A percentile compares a stretch with the other conserved stretches of the same genome.
These are phyloP conservation scores for Pomacea canaliculata DNA, from an alignment of 2,888 invertebrate species.

Conservation along the genomic window DNA sequence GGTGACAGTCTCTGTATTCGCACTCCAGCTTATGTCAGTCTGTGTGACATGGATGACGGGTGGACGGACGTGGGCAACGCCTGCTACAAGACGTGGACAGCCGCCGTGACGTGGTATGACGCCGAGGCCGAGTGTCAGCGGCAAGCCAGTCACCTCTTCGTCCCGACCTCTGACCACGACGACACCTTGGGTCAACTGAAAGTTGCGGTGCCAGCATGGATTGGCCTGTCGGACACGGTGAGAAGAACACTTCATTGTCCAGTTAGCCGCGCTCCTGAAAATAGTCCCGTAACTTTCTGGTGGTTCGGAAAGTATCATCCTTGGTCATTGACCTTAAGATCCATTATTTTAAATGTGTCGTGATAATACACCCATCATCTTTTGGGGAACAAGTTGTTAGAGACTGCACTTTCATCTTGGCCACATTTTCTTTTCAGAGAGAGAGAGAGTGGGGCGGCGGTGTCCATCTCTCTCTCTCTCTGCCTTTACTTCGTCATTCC, in stretches of 20 bases:
- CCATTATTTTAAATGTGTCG: too few species aligned
- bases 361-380: too few species aligned
- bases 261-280: not conserved
- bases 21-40: constrained; percentile 41
- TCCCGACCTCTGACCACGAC: constrained; percentile 2
- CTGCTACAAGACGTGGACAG: constrained; percentile 45
- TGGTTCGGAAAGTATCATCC: too few species aligned
- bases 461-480: too few species aligned
- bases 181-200: constrained; percentile 27
- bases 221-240: constrained; percentile 52
- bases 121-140: constrained; percentile 42
- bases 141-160: constrained; percentile 34
- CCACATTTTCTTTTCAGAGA: too few species aligned
- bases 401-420: too few species aligned
- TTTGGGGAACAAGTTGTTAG: too few species aligned
- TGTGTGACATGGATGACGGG: constrained; percentile 43
- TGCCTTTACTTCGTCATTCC: too few species aligned
- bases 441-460: too few species aligned
- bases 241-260: constrained; percentile 12
- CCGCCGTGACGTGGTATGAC: constrained; percentile 42
- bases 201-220: constrained; percentile 46
- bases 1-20: not conserved
- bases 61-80: constrained; percentile 44
- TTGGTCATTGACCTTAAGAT: too few species aligned
- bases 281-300: too few species aligned